A percentile compares a stretch with the other conserved stretches of the same genome.
Conservation (phyloP, 2,888 invertebrate genomes). For the Habrosyne pyritoides region DNA sequence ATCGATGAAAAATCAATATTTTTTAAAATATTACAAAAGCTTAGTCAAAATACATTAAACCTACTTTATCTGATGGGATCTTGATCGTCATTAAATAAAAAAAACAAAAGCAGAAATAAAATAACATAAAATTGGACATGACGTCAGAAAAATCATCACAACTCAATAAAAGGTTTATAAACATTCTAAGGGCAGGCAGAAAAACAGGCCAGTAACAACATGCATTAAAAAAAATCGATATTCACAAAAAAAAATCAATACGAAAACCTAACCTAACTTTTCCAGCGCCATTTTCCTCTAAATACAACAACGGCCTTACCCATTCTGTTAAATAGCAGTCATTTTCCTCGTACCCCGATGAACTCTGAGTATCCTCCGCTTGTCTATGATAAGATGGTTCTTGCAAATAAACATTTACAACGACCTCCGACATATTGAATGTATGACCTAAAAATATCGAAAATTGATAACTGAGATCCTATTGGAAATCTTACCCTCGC, state of each 20-base stretch:
- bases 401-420: constrained; percentile 52
- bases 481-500: constrained; percentile 76
- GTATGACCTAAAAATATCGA: constrained; percentile 70
- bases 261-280: neutral
- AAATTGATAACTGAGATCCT: constrained; percentile 62
- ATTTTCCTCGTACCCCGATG: constrained; percentile 32
- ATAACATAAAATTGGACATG: neutral
- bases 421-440: constrained; percentile 49
- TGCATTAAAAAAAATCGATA: neutral
- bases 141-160: neutral
- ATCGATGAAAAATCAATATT: neutral
- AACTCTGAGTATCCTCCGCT: constrained; percentile 35
- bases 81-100: neutral
- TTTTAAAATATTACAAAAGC: too few relatives aligned
- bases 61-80: neutral
- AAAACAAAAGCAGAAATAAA: neutral
- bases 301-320: constrained; percentile 50
- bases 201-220: neutral
- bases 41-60: too few relatives aligned
- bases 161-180: too few relatives aligned
- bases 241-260: constrained; percentile 27
- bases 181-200: neutral
- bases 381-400: constrained; percentile 43
- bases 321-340: constrained; percentile 59
- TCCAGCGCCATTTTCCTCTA: constrained; percentile 29